Conservation (phyloP, 1,140 invertebrate genomes). For the Lerema accius region DNA sequence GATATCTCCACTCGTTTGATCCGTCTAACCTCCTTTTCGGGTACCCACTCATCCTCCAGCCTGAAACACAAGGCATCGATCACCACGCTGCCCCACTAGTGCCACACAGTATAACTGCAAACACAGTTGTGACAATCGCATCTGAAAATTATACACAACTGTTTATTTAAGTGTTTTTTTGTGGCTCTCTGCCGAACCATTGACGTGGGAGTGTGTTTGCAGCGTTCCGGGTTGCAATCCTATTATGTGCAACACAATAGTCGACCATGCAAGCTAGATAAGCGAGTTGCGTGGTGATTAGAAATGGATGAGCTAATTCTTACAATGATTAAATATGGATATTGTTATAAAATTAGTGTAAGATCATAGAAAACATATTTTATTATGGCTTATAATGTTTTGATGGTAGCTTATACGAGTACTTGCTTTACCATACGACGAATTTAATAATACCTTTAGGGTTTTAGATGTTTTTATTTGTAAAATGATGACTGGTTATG, state of each 20-base stretch:
- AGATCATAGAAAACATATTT: too few relatives aligned
- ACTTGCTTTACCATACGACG: too few relatives aligned
- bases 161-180: slow-evolving; percentile 9
- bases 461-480: too few relatives aligned
- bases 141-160: slow-evolving; percentile 31
- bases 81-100: neutral
- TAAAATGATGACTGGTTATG: too few relatives aligned
- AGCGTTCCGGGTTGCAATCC: slow-evolving; percentile 70
- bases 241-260: slow-evolving; percentile 22
- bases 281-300: neutral
- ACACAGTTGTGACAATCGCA: slow-evolving; percentile 49
- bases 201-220: slow-evolving; percentile 67
- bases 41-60: slow-evolving; percentile 76
- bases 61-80: slow-evolving; percentile 44
- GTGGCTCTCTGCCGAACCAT: neutral
- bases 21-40: slow-evolving; percentile 61
- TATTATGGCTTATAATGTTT: too few relatives aligned
- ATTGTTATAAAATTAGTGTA: neutral
- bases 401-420: too few relatives aligned
- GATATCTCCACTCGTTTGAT: slow-evolving; percentile 67
- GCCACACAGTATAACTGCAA: slow-evolving; percentile 74
- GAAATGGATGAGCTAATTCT: neutral
- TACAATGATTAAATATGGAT: neutral
- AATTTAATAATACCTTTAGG: too few relatives aligned
- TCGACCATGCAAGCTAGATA: slow-evolving; percentile 34